Percentiles rank a stretch among this genome's conserved stretches.
phyloP scores from a whole-genome alignment of 2,113 vertebrate genomes.

The Myrmecobius fasciatus region DNA sequence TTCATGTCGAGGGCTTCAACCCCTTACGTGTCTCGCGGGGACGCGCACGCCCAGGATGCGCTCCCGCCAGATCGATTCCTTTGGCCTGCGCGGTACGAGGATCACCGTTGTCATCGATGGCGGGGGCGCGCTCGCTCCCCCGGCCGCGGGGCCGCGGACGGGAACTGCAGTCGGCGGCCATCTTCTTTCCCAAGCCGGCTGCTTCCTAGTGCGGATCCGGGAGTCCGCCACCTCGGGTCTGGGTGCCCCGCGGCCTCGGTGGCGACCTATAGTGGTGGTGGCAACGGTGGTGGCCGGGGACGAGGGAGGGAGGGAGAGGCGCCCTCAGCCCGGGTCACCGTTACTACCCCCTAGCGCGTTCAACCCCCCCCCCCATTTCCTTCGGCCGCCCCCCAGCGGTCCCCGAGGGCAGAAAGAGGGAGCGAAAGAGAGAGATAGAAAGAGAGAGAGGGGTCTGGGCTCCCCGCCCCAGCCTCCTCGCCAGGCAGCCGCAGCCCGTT shows the following conservation, averaged over 20 bases:
- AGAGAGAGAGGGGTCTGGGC: not conserved
- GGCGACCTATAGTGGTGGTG: conserved; percentile 59
- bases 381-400: not conserved
- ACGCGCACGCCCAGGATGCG: conserved; percentile 41
- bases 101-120: conserved; percentile 25
- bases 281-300: conserved; percentile 66
- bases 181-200: conserved; percentile 75
- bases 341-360: not conserved
- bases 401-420: conserved; percentile 47
- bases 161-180: conserved; percentile 76
- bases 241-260: conserved; percentile 28
- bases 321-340: conserved; percentile 38
- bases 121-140: conserved; percentile 19
- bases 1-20: not conserved
- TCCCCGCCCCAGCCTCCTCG: not conserved
- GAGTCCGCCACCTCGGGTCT: conserved; percentile 39
- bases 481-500: not conserved
- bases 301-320: conserved; percentile 57
- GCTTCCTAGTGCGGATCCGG: conserved; percentile 57
- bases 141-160: conserved; percentile 62
- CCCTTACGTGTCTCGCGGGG: not conserved
- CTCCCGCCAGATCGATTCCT: not conserved
- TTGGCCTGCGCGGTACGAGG: not conserved
- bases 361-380: not conserved
- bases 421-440: conserved; percentile 26